phyloP scores from a whole-genome alignment of 2,888 invertebrate genomes.

The Stictocephala bisonia region DNA sequence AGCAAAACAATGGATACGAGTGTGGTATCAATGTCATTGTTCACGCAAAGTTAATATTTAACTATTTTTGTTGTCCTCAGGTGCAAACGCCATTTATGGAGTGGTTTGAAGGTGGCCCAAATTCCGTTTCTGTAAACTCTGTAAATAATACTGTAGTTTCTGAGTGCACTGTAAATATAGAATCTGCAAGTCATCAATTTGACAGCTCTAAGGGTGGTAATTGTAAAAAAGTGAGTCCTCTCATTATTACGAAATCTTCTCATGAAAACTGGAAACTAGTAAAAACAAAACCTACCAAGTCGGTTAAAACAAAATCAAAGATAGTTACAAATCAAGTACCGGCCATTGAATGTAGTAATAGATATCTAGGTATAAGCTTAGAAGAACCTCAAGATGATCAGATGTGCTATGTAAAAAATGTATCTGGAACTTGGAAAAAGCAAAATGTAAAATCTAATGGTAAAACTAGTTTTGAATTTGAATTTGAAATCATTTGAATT shows the following conservation, averaged over 20 bases:
- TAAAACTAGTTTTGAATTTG: too few species aligned
- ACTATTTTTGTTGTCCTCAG: not conserved
- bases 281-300: not conserved
- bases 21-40: not conserved
- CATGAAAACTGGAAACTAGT: not conserved
- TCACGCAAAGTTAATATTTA: not conserved
- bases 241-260: not conserved
- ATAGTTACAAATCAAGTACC: not conserved
- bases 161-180: not conserved
- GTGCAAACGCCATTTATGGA: not conserved
- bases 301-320: too few species aligned
- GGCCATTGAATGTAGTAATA: not conserved
- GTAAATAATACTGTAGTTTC: not conserved
- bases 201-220: not conserved
- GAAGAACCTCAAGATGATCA: not conserved
- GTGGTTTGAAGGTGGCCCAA: not conserved
- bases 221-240: not conserved
- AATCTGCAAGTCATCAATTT: not conserved
- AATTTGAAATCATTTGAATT: too few species aligned
- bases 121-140: not conserved
- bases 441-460: not conserved
- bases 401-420: not conserved
- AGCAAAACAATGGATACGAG: constrained; percentile 2
- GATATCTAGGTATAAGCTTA: not conserved
- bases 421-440: not conserved